Conservation (phyloP, 2,113 vertebrate species). For the Zosterops borbonicus region DNA sequence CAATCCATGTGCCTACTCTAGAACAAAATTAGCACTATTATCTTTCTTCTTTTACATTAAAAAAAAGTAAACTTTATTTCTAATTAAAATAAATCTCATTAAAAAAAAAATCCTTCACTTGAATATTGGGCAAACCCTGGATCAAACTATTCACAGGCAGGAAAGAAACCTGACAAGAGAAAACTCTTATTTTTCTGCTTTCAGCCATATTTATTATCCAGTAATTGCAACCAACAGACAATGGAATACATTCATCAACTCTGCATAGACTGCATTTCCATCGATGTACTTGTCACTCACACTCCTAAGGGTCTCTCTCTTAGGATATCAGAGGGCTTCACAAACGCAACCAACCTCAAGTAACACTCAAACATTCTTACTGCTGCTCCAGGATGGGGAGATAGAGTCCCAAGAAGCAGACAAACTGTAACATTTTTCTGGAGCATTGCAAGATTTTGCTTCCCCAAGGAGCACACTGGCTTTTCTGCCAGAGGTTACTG, state of each 20-base stretch:
- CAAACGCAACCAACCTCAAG: background rate
- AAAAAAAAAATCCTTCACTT: background rate
- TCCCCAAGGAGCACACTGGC: background rate
- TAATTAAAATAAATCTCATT: background rate
- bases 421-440: background rate
- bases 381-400: background rate
- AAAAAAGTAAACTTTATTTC: background rate
- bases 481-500: background rate
- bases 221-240: background rate
- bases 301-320: background rate
- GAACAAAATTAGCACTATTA: background rate
- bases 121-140: background rate
- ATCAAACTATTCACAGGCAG: background rate
- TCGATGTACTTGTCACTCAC: background rate
- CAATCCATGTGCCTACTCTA: accelerated
- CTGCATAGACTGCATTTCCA: background rate
- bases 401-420: background rate
- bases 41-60: background rate
- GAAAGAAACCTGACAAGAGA: background rate
- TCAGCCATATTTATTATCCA: background rate
- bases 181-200: background rate
- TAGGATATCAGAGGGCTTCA: background rate
- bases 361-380: background rate
- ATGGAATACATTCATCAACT: background rate
- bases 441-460: background rate